phyloP scores from a whole-genome alignment of 2,113 vertebrate genomes.

The Mola mola region DNA sequence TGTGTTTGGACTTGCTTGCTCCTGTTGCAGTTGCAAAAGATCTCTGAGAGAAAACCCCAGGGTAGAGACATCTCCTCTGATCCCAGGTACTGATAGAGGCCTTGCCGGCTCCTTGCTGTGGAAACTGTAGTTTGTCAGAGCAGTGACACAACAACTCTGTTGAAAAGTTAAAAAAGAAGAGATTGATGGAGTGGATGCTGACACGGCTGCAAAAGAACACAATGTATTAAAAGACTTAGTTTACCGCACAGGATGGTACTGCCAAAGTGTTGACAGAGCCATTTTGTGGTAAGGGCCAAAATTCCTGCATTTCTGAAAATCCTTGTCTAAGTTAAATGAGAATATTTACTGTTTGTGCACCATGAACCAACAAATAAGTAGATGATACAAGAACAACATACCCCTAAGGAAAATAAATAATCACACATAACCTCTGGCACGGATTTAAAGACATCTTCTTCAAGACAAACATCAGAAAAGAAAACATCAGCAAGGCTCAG shows the following conservation, averaged over 20 bases:
- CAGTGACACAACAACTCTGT: conserved; percentile 57
- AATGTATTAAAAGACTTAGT: conserved; percentile 12
- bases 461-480: background rate
- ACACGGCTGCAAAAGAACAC: conserved; percentile 50
- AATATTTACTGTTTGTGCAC: background rate
- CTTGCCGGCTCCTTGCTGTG: conserved; percentile 53
- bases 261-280: conserved; percentile 13
- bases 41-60: conserved; percentile 53
- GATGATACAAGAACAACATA: conserved; percentile 5
- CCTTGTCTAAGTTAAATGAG: background rate
- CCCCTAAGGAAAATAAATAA: no score
- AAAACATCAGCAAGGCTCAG: background rate
- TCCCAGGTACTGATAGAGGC: conserved; percentile 68
- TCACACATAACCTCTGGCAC: no score
- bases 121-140: conserved; percentile 61
- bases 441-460: no score
- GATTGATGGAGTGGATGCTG: conserved; percentile 19
- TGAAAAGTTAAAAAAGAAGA: conserved; percentile 28
- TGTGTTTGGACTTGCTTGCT: conserved; percentile 74
- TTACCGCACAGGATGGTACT: conserved; percentile 14
- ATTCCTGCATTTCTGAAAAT: background rate
- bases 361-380: conserved; percentile 1
- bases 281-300: conserved; percentile 1
- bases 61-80: conserved; percentile 68
- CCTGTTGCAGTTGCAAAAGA: conserved; percentile 72